Evolutionary conservation across 2,797 vertebrate genomes (phyloP).

Genomic region (Acrocephalus scirpaceus): DNA sequence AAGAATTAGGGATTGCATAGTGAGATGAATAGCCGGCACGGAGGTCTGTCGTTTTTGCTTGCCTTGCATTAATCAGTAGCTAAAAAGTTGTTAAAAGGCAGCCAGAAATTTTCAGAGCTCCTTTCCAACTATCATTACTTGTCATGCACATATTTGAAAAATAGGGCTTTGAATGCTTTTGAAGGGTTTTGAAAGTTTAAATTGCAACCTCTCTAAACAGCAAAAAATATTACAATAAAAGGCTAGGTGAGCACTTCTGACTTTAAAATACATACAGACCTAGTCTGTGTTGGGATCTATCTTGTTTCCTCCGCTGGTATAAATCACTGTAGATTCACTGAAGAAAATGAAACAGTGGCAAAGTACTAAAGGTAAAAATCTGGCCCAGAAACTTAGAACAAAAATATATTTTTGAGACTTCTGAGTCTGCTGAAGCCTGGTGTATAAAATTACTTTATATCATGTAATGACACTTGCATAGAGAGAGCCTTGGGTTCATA

Average conservation of each 20-base stretch:
- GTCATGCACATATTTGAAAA: neutral
- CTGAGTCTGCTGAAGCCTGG: neutral
- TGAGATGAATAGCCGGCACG: neutral
- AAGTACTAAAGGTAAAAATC: neutral
- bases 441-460: slow-evolving; percentile 25
- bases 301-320: slow-evolving; percentile 30
- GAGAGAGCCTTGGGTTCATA: slow-evolving; percentile 63
- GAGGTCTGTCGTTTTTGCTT: slow-evolving; percentile 53
- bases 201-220: neutral
- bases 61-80: slow-evolving; percentile 70
- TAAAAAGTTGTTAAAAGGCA: slow-evolving; percentile 40
- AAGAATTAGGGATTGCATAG: neutral
- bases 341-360: slow-evolving; percentile 7
- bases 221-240: slow-evolving; percentile 1
- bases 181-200: neutral
- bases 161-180: neutral
- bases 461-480: slow-evolving; percentile 53
- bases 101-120: slow-evolving; percentile 28
- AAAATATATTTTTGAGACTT: neutral
- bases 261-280: neutral
- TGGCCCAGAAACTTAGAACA: slow-evolving; percentile 5
- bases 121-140: neutral
- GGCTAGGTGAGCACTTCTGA: neutral
- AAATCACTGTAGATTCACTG: slow-evolving; percentile 6
- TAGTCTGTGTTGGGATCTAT: neutral